These are phyloP conservation scores for Hyla sarda DNA, from an alignment of 2,113 vertebrate genomes.

Conservation along the genomic window DNA sequence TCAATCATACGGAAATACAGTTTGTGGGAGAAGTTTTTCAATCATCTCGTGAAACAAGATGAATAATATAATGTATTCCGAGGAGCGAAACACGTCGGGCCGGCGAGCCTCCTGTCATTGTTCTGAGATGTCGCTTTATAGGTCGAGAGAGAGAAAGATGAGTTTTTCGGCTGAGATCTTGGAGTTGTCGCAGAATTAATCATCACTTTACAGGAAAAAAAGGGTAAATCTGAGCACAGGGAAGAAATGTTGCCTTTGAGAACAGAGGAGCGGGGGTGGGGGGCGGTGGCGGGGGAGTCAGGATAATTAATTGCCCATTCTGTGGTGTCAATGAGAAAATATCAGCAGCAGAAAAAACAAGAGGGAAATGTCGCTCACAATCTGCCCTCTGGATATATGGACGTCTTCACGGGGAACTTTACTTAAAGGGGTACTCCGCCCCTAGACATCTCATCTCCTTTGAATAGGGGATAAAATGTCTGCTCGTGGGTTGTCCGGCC, in stretches of 20 bases:
- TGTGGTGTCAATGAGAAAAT: background rate
- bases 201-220: slow-evolving; percentile 1
- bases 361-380: background rate
- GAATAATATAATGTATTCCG: slow-evolving; percentile 14
- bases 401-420: background rate
- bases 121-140: slow-evolving; percentile 6
- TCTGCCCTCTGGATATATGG: background rate
- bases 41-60: slow-evolving; percentile 15
- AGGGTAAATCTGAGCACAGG: background rate
- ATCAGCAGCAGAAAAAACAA: background rate
- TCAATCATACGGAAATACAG: background rate
- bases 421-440: too few species aligned
- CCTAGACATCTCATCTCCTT: too few species aligned
- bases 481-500: too few species aligned
- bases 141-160: background rate
- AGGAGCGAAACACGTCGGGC: background rate
- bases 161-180: background rate
- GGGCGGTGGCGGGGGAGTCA: background rate
- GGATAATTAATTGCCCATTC: background rate
- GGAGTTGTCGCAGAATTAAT: slow-evolving; percentile 38
- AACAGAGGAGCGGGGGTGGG: background rate
- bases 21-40: background rate
- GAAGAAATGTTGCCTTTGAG: background rate
- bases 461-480: too few species aligned
- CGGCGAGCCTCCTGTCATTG: background rate